Conservation (phyloP, 2,113 vertebrate species). For the Lepisosteus osseus region DNA sequence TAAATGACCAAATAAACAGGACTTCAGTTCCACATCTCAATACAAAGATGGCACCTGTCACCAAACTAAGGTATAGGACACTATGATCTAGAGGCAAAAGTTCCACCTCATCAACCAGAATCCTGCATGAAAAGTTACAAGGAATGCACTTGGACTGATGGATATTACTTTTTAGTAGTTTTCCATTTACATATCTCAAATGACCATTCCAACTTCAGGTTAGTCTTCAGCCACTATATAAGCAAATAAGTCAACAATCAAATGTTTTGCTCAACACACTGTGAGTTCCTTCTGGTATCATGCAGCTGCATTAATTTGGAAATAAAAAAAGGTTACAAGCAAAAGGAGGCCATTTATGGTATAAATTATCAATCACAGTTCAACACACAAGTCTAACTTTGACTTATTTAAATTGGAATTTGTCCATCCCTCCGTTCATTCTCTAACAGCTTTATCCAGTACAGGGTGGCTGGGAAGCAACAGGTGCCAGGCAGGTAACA, state of each 20-base stretch:
- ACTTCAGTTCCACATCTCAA: too few species aligned
- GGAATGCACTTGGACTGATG: too few species aligned
- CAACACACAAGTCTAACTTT: neutral
- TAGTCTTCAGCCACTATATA: conserved; percentile 6
- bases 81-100: neutral
- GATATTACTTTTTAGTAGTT: too few species aligned
- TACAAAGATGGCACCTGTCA: too few species aligned
- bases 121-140: neutral
- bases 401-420: neutral
- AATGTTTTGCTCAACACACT: neutral
- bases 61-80: too few species aligned
- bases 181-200: too few species aligned
- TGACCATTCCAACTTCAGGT: neutral
- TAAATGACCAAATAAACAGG: too few species aligned
- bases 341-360: too few species aligned
- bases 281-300: neutral
- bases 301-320: too few species aligned
- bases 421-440: neutral
- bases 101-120: neutral
- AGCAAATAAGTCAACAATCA: neutral
- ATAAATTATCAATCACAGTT: neutral
- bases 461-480: neutral
- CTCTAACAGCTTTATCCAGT: too few species aligned
- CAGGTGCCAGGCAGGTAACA: too few species aligned
- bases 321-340: too few species aligned